A percentile compares a stretch with the other conserved stretches of the same genome.
Conservation (phyloP, 2,888 invertebrate genomes). For the Ametastegia equiseti region DNA sequence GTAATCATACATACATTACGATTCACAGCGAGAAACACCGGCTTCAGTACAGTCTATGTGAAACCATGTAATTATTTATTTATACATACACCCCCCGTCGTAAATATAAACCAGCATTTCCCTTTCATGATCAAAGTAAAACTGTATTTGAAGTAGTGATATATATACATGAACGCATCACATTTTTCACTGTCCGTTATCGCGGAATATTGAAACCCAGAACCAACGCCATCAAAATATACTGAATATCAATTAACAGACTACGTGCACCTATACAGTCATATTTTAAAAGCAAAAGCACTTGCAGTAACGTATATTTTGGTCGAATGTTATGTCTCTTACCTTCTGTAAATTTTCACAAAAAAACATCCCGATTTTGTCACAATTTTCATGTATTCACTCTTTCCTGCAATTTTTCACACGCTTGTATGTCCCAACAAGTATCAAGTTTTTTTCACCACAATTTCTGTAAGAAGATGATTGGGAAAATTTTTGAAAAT, state of each 20-base stretch:
- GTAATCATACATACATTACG: slow-evolving; percentile 6
- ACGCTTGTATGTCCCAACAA: too few species aligned
- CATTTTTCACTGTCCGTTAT: not conserved
- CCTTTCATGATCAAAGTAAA: not conserved
- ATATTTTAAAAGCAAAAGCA: not conserved
- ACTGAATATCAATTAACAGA: not conserved
- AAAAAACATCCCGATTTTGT: not conserved
- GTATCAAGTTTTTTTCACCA: too few species aligned
- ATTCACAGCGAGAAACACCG: slow-evolving; percentile 63
- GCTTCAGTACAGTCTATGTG: slow-evolving; percentile 65
- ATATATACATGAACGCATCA: not conserved
- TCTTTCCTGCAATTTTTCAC: too few species aligned
- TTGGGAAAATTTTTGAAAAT: too few species aligned
- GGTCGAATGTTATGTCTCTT: not conserved
- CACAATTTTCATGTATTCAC: too few species aligned
- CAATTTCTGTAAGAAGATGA: too few species aligned
- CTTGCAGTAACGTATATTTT: too few species aligned
- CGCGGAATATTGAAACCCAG: not conserved
- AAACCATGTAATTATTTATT: slow-evolving; percentile 65
- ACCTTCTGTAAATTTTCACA: not conserved
- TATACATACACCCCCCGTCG: slow-evolving; percentile 48
- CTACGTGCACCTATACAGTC: not conserved
- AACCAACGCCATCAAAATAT: not conserved
- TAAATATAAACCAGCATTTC: not conserved
- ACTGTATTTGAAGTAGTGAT: not conserved